phyloP scores from a whole-genome alignment of 2,888 invertebrate genomes.

The Ophonus ardosiacus region DNA sequence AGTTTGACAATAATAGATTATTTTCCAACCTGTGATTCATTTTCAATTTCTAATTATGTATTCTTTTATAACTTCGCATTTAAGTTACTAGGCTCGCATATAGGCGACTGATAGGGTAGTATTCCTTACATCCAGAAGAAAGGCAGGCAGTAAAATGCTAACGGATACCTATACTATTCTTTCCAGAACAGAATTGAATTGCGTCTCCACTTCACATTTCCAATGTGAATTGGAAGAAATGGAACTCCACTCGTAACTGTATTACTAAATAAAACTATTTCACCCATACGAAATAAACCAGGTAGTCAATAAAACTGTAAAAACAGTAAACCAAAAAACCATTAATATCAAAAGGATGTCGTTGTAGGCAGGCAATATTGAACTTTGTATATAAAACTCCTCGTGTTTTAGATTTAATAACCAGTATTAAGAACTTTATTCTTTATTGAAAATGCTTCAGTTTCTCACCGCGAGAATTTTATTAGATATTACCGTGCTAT shows the following conservation, averaged over 20 bases:
- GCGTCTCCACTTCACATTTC: background rate
- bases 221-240: conserved; percentile 13
- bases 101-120: background rate
- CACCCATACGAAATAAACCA: background rate
- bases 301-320: background rate
- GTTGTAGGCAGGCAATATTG: background rate
- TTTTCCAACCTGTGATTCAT: too few species aligned
- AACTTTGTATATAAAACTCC: background rate
- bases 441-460: conserved; percentile 9
- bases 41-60: too few species aligned
- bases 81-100: too few species aligned
- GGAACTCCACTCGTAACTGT: background rate
- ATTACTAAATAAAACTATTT: conserved; percentile 24
- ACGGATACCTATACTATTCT: background rate
- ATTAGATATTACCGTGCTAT: conserved; percentile 4
- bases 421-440: background rate
- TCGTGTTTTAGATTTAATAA: background rate
- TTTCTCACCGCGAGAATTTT: background rate
- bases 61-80: too few species aligned
- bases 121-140: background rate
- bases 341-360: background rate
- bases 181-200: conserved; percentile 17
- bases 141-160: background rate
- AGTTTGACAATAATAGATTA: too few species aligned
- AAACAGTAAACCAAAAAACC: background rate